These are phyloP conservation scores for Anableps anableps DNA, from an alignment of 2,797 vertebrate genomes.

Conservation along the genomic window DNA sequence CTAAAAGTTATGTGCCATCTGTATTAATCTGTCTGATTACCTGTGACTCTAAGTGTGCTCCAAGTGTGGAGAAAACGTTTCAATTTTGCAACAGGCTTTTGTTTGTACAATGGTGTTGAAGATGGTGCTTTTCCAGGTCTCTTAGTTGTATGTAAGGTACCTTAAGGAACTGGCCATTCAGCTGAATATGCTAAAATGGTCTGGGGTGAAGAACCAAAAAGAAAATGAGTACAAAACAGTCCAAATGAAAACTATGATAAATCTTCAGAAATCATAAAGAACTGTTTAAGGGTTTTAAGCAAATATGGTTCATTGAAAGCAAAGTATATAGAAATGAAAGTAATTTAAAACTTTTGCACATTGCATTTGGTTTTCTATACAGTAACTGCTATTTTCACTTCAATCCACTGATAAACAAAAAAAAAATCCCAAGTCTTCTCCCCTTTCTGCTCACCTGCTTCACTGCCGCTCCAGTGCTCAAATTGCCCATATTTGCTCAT, in stretches of 20 bases:
- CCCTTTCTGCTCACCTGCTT: constrained; percentile 56
- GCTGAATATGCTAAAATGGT: background rate
- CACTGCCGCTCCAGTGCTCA: constrained; percentile 53
- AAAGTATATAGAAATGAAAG: background rate
- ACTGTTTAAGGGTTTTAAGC: background rate
- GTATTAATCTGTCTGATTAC: background rate
- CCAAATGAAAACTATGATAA: background rate
- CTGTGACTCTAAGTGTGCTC: background rate
- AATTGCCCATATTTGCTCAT: constrained; percentile 75
- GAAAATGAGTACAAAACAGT: background rate
- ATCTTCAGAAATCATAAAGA: background rate
- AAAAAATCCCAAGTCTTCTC: constrained; percentile 8
- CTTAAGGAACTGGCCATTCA: background rate
- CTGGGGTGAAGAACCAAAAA: background rate
- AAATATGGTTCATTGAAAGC: background rate
- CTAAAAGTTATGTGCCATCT: background rate
- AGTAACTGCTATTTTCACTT: background rate
- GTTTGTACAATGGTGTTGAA: background rate
- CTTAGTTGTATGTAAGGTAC: background rate
- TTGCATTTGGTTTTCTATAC: background rate
- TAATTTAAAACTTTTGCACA: background rate
- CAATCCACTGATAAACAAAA: background rate
- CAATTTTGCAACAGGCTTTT: background rate
- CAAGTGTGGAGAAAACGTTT: background rate
- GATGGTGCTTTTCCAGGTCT: background rate